Evolutionary conservation across 2,888 invertebrate species (phyloP), one percentile per base, ranked within the genome.

Genomic region (Cremastinae sp.): DNA sequence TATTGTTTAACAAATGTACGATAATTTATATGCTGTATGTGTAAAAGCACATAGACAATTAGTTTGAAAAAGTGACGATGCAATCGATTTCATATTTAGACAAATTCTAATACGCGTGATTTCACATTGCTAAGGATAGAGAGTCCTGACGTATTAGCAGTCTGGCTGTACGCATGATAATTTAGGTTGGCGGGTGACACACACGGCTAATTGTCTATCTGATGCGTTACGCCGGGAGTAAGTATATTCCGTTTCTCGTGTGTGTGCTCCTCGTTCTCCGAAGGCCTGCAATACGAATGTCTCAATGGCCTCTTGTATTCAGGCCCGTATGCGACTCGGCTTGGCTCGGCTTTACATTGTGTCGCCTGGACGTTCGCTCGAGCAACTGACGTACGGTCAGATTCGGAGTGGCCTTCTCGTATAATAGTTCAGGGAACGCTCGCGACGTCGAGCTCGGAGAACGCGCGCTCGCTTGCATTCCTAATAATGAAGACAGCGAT

Each of bases 401-500:
- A 78, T 79, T 84, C 83, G 82, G 82, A 72, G 80, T 83, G 83
- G 79, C 77, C 74, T 62, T 75, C 76, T 74, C 77, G 77, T 61
- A 80, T 79, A 80, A 80, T 80, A 78, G 78, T 72, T n/a, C 65
- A 53, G 70, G 68, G 62, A 71, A 72, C 79, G 75, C 72, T 65
- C 73, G 69, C 76, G 76, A 73, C 73, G 61, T 49, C 59, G 65
- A 77, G 39, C 75, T 71, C 43, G 22, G 64, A 65, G 43, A 18
- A 70, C 82, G 79, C 82, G 82, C 85, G 82, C 84, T 85, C 85
- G 85, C 86, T 86, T 88, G 89, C 89, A 89, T 89, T 89, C 89
- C 89, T 89, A 89, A 89, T 89, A 89, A 89, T 88, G 89, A 89
- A 89, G 89, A 89, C 89, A 88, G 87, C 89, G 88, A 89, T 89